A percentile compares a stretch with the other conserved stretches of the same genome.
Evolutionary conservation across 2,113 vertebrate species (phyloP).

Genomic region (Lampris megalopsis): DNA sequence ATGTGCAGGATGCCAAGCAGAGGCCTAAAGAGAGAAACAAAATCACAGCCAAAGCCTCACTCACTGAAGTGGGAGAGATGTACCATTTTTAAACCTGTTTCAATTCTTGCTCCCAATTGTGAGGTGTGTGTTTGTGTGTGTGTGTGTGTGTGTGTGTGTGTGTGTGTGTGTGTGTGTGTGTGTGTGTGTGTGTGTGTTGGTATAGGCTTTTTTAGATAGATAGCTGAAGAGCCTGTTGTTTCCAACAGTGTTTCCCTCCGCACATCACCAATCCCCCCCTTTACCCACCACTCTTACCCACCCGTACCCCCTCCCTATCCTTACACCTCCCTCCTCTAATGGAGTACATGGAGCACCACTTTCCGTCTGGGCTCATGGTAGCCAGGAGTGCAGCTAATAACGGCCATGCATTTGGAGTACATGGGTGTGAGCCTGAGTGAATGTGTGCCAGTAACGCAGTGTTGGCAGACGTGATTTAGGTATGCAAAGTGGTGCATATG

Average conservation of each 20-base stretch:
- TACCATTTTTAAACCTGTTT: slow-evolving; percentile 35
- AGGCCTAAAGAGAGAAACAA: not conserved
- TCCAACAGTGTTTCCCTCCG: slow-evolving; percentile 39
- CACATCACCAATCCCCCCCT: slow-evolving; percentile 38
- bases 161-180: slow-evolving; percentile 17
- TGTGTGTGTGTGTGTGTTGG: slow-evolving; percentile 11
- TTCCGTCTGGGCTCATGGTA: slow-evolving; percentile 59
- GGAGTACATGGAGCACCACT: slow-evolving; percentile 67
- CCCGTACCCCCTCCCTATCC: slow-evolving; percentile 44
- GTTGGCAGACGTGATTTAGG: slow-evolving; percentile 73
- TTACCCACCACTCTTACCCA: not conserved
- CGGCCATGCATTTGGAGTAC: slow-evolving; percentile 58
- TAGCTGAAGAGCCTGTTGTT: slow-evolving; percentile 8
- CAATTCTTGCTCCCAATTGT: not conserved
- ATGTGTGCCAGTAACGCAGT: slow-evolving; percentile 66
- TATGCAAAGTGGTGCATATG: slow-evolving; percentile 45
- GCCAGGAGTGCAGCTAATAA: slow-evolving; percentile 65
- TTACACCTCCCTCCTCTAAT: slow-evolving; percentile 69
- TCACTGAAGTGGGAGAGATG: slow-evolving; percentile 12
- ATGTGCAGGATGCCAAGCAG: no score
- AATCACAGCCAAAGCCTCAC: slow-evolving; percentile 23
- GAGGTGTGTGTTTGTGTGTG: no score
- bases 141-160: slow-evolving; percentile 23
- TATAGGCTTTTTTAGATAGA: slow-evolving; percentile 30
- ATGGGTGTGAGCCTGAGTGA: slow-evolving; percentile 71